phyloP scores from a whole-genome alignment of 2,888 invertebrate species.

The Melolontha melolontha region DNA sequence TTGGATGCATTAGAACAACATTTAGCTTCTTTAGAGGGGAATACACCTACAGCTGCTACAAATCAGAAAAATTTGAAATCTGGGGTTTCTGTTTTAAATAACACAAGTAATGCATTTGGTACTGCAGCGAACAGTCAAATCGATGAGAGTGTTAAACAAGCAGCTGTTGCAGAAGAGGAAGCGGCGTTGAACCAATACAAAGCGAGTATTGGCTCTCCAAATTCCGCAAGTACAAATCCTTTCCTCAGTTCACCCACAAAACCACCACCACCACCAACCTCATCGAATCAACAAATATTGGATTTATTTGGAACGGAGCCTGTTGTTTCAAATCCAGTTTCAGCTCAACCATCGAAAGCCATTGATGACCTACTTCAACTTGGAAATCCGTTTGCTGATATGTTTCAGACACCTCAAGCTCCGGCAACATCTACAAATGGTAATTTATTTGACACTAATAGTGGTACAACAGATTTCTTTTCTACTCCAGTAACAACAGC shows the following conservation, averaged over 20 bases:
- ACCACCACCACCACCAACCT: slow-evolving; percentile 58
- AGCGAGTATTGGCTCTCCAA: slow-evolving; percentile 87
- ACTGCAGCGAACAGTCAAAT: slow-evolving; percentile 84
- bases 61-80: slow-evolving; percentile 91
- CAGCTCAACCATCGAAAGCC: slow-evolving; percentile 70
- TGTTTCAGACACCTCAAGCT: slow-evolving; percentile 56
- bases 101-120: slow-evolving; percentile 90
- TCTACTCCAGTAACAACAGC: slow-evolving; percentile 42
- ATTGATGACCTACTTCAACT: slow-evolving; percentile 90
- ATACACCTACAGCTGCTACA: slow-evolving; percentile 88
- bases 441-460: slow-evolving; percentile 53
- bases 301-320: slow-evolving; percentile 82
- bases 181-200: slow-evolving; percentile 95
- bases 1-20: slow-evolving; percentile 98
- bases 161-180: slow-evolving; percentile 95
- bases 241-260: slow-evolving; percentile 79
- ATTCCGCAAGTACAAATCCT: slow-evolving; percentile 82
- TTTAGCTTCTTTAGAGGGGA: slow-evolving; percentile 93
- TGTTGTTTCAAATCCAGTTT: slow-evolving; percentile 61
- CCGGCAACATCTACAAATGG: slow-evolving; percentile 52
- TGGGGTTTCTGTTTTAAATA: slow-evolving; percentile 88
- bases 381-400: slow-evolving; percentile 93
- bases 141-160: slow-evolving; percentile 87
- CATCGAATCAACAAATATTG: slow-evolving; percentile 72
- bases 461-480: slow-evolving; percentile 47